These are phyloP conservation scores for Urocolius indicus DNA, from an alignment of 2,113 vertebrate species.

Conservation along the genomic window DNA sequence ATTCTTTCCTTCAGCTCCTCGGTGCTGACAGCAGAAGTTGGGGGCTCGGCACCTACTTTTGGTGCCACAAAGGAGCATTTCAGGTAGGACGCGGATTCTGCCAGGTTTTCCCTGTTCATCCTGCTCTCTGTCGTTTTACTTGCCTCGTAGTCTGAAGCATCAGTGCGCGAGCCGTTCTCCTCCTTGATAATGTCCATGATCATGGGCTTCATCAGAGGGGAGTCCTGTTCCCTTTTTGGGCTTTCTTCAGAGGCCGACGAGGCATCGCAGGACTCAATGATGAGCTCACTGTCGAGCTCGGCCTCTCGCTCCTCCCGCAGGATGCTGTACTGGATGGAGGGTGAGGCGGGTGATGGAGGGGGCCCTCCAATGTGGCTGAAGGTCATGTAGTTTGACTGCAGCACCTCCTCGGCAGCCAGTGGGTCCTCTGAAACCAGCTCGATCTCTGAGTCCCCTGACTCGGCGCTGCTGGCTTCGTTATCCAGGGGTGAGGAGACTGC, in stretches of 20 bases:
- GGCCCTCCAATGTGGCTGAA: conserved; percentile 85
- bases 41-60: conserved; percentile 71
- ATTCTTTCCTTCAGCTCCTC: conserved; percentile 55
- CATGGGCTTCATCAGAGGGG: conserved; percentile 80
- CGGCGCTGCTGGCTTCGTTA: conserved; percentile 87
- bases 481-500: conserved; percentile 69
- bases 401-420: conserved; percentile 76
- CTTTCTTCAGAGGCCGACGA: conserved; percentile 94
- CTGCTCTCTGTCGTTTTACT: conserved; percentile 66
- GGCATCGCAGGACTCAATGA: conserved; percentile 90
- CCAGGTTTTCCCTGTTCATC: conserved; percentile 79
- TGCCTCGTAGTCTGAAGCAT: conserved; percentile 56
- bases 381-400: conserved; percentile 83
- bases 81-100: conserved; percentile 76
- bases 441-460: conserved; percentile 95
- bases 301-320: conserved; percentile 95
- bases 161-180: conserved; percentile 53
- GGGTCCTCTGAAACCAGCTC: conserved; percentile 95
- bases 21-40: neutral
- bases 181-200: conserved; percentile 79
- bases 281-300: conserved; percentile 96
- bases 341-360: conserved; percentile 82
- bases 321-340: conserved; percentile 92
- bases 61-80: conserved; percentile 75
- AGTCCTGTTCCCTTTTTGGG: conserved; percentile 93